Evolutionary conservation across 1,140 invertebrate species (phyloP).

Genomic region (Euwallacea fornicatus): DNA sequence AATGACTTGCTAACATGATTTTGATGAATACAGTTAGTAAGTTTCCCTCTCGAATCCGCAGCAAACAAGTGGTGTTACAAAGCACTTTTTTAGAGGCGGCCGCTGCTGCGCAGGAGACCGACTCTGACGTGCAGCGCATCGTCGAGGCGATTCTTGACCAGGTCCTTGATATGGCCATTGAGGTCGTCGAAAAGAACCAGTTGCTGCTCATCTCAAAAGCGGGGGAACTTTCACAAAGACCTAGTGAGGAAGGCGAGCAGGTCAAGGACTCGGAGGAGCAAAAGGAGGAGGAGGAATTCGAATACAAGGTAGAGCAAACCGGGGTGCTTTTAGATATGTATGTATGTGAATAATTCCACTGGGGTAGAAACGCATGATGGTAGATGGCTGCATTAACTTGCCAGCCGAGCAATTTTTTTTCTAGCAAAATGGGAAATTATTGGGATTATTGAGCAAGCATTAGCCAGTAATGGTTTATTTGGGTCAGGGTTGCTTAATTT

Average conservation of each 20-base stretch:
- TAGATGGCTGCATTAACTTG: too few relatives aligned
- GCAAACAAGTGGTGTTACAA: not conserved
- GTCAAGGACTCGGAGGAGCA: not conserved
- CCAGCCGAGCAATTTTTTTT: too few relatives aligned
- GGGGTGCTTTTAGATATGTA: too few relatives aligned
- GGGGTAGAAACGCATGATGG: too few relatives aligned
- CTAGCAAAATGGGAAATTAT: too few relatives aligned
- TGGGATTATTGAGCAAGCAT: too few relatives aligned
- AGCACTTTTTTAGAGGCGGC: conserved; percentile 1
- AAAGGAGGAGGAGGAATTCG: conserved; percentile 19
- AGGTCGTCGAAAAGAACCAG: conserved; percentile 43
- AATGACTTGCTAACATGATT: not conserved
- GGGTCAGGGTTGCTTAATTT: too few relatives aligned
- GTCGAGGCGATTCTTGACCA: conserved; percentile 43
- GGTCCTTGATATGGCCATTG: conserved; percentile 49
- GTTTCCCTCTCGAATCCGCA: not conserved
- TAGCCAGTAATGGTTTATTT: too few relatives aligned
- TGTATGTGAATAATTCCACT: too few relatives aligned
- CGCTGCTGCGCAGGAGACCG: conserved; percentile 10
- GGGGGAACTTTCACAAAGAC: not conserved
- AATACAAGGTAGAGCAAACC: conserved; percentile 15
- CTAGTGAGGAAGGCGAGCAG: not conserved
- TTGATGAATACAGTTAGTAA: not conserved
- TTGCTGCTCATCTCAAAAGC: conserved; percentile 31
- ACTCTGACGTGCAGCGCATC: conserved; percentile 33